Evolutionary conservation across 1,140 invertebrate species (phyloP).

Genomic region (Drosophila kepulauana): DNA sequence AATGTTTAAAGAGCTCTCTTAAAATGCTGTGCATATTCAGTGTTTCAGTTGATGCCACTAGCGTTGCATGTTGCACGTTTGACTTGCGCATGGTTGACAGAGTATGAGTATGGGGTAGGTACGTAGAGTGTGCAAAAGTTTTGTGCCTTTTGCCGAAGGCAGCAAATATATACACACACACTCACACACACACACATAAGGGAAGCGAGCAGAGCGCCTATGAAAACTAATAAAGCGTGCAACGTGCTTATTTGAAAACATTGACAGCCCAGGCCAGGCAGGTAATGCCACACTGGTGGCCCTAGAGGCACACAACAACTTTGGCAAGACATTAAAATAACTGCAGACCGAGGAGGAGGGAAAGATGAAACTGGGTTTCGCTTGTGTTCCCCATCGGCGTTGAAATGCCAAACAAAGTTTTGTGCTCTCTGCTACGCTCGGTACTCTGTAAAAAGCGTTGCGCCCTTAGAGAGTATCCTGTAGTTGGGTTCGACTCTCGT

Average conservation of each 20-base stretch:
- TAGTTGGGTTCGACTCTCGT: neutral
- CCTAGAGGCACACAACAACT: constrained; percentile 35
- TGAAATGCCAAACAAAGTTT: constrained; percentile 16
- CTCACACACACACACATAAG: neutral
- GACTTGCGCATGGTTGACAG: constrained; percentile 72
- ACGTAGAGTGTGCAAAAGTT: constrained; percentile 47
- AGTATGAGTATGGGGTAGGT: constrained; percentile 1
- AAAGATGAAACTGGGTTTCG: constrained; percentile 10
- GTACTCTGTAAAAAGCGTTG: neutral
- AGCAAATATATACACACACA: constrained; percentile 16
- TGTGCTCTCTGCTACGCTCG: neutral
- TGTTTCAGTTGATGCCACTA: constrained; percentile 32
- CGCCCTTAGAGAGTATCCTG: constrained; percentile 17
- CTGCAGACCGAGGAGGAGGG: neutral
- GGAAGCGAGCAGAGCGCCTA: constrained; percentile 57
- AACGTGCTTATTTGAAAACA: constrained; percentile 82
- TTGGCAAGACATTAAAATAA: constrained; percentile 46
- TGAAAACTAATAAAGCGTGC: constrained; percentile 83
- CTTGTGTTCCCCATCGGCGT: constrained; percentile 9
- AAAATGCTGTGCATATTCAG: constrained; percentile 63
- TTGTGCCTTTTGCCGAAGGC: constrained; percentile 52
- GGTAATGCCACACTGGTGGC: constrained; percentile 6
- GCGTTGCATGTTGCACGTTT: constrained; percentile 73
- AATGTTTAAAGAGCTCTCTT: constrained; percentile 22
- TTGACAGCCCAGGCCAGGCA: constrained; percentile 33